These are phyloP conservation scores for Eulithis prunata DNA, from an alignment of 2,888 invertebrate genomes.

Conservation along the genomic window DNA sequence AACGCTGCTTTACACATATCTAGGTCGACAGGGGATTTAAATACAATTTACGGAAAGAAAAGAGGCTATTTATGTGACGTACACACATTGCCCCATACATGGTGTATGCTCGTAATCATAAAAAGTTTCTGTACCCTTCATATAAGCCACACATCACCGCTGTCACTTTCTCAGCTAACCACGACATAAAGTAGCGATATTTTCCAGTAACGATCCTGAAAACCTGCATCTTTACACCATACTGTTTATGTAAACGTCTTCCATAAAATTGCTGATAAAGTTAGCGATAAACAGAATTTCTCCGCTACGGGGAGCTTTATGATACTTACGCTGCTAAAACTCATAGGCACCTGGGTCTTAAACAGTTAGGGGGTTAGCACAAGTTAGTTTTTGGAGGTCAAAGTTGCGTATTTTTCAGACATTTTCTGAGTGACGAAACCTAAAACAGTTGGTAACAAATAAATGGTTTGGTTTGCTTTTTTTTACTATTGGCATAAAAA, in stretches of 20 bases:
- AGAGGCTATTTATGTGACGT: too few relatives aligned
- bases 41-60: too few relatives aligned
- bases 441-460: too few relatives aligned
- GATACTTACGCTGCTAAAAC: conserved; percentile 21
- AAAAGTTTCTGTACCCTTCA: too few relatives aligned
- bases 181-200: not conserved
- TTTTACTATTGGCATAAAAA: too few relatives aligned
- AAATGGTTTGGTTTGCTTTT: too few relatives aligned
- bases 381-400: not conserved
- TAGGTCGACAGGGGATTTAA: too few relatives aligned
- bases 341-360: conserved; percentile 10
- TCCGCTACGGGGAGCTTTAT: conserved; percentile 20
- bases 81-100: too few relatives aligned
- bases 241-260: conserved; percentile 29
- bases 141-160: too few relatives aligned
- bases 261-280: conserved; percentile 30
- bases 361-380: conserved; percentile 1
- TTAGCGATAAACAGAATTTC: conserved; percentile 32
- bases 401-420: not conserved
- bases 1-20: too few relatives aligned
- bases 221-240: conserved; percentile 21
- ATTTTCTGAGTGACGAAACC: too few relatives aligned
- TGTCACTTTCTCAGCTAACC: not conserved
- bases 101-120: too few relatives aligned
- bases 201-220: conserved; percentile 12